Conservation (phyloP, 2,797 vertebrate genomes). For the Cirrhinus mrigala region DNA sequence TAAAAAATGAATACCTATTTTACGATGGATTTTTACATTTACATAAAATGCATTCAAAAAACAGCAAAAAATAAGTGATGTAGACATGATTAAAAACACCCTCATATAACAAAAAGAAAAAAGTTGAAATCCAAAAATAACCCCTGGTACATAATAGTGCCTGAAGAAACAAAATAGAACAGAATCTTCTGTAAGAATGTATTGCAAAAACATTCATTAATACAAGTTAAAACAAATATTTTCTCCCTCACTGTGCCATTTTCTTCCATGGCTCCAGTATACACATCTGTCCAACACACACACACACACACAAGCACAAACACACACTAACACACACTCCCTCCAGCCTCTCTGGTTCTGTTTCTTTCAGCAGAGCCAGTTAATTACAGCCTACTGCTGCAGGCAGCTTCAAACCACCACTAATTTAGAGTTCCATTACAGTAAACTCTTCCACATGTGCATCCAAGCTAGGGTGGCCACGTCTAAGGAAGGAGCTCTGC, state of each 20-base stretch:
- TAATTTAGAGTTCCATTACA: conserved; percentile 90
- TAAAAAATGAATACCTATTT: too few relatives aligned
- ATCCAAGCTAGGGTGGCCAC: conserved; percentile 83
- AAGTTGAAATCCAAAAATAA: too few relatives aligned
- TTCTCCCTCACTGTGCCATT: conserved; percentile 39
- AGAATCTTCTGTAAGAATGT: background rate
- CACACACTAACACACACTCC: conserved; percentile 42
- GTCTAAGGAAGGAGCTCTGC: conserved; percentile 82
- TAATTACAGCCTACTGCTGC: conserved; percentile 88
- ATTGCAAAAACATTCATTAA: conserved; percentile 26
- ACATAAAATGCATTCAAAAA: background rate
- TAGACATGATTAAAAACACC: background rate
- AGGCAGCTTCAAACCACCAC: conserved; percentile 87
- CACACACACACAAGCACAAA: conserved; percentile 32
- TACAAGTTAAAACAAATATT: conserved; percentile 39
- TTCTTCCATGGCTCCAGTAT: conserved; percentile 52
- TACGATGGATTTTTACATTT: too few relatives aligned
- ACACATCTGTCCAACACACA: conserved; percentile 41
- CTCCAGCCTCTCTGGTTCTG: conserved; percentile 77
- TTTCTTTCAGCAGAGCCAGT: conserved; percentile 86
- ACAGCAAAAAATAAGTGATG: background rate
- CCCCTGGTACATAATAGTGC: background rate
- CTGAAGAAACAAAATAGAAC: background rate
- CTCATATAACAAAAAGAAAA: background rate
- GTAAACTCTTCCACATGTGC: conserved; percentile 90